Evolutionary conservation across 1,140 invertebrate species (phyloP).

Genomic region (Drusus annulatus): DNA sequence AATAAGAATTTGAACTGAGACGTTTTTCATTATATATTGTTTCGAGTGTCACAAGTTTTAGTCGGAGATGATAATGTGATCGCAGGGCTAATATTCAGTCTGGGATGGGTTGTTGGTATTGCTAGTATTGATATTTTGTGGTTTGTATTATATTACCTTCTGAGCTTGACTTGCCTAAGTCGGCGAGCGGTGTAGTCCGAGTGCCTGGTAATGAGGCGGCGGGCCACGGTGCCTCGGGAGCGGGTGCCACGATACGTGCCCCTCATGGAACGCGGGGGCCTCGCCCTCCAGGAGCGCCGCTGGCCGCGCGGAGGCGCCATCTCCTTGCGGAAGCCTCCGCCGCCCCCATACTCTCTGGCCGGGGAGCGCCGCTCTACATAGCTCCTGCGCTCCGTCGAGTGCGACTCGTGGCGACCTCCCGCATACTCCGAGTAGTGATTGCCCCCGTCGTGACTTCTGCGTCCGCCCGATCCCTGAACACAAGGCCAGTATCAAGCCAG

Average conservation of each 20-base stretch:
- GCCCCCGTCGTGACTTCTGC: slow-evolving; percentile 70
- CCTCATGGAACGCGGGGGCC: slow-evolving; percentile 60
- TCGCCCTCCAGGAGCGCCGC: slow-evolving; percentile 56
- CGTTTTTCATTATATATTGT: not conserved
- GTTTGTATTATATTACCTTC: slow-evolving; percentile 35
- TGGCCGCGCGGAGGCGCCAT: slow-evolving; percentile 68
- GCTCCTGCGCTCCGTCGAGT: slow-evolving; percentile 68
- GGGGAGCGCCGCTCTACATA: slow-evolving; percentile 65
- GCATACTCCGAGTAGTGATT: slow-evolving; percentile 67
- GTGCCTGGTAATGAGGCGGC: slow-evolving; percentile 59
- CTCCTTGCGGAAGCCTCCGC: slow-evolving; percentile 66
- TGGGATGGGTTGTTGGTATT: slow-evolving; percentile 12
- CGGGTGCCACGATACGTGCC: slow-evolving; percentile 68
- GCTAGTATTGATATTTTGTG: not conserved
- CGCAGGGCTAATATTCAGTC: not conserved
- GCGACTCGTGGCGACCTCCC: slow-evolving; percentile 68
- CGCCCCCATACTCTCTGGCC: slow-evolving; percentile 61
- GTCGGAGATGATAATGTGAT: not conserved
- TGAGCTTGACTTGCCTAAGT: slow-evolving; percentile 39
- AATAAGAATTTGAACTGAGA: not conserved
- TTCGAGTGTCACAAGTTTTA: slow-evolving; percentile 22
- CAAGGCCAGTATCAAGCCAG: slow-evolving; percentile 65
- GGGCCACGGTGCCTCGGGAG: slow-evolving; percentile 63
- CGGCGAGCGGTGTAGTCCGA: slow-evolving; percentile 36
- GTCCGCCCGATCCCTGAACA: slow-evolving; percentile 71